These are phyloP conservation scores for Cheilosia impressa DNA, from an alignment of 2,888 invertebrate species.

Conservation along the genomic window DNA sequence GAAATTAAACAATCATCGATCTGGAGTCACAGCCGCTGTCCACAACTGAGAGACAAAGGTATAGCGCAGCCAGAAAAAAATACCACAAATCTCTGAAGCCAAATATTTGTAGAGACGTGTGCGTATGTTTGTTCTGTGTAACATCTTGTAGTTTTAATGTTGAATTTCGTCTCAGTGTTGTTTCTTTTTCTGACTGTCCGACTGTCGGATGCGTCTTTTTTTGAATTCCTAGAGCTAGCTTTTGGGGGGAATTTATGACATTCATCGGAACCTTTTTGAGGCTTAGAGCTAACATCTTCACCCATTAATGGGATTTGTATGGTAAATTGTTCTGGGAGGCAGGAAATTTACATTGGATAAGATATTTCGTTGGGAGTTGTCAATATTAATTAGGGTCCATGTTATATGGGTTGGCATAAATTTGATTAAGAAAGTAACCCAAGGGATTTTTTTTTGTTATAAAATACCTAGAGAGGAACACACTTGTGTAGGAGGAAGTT, in stretches of 20 bases:
- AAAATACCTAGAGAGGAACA: too few relatives aligned
- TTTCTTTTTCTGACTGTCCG: background rate
- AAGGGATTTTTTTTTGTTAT: background rate
- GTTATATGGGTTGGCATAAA: background rate
- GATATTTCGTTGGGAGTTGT: background rate
- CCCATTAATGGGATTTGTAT: constrained; percentile 37
- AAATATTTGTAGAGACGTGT: constrained; percentile 29
- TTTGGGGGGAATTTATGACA: constrained; percentile 30
- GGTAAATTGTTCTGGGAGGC: constrained; percentile 14
- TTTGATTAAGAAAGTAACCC: background rate
- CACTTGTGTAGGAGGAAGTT: too few relatives aligned
- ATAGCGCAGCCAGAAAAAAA: background rate
- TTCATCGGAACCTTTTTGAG: constrained; percentile 13
- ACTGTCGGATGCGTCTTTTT: constrained; percentile 26
- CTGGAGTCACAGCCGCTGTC: constrained; percentile 35
- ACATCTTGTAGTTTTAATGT: constrained; percentile 18
- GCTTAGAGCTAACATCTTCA: background rate
- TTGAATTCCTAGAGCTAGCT: constrained; percentile 13
- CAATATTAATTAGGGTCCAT: background rate
- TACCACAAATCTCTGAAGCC: constrained; percentile 9
- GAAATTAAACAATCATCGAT: constrained; percentile 47
- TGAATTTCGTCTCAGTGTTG: constrained; percentile 32
- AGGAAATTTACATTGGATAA: background rate
- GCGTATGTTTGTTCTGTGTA: constrained; percentile 8
- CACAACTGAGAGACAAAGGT: constrained; percentile 29